These are phyloP conservation scores for Tauraco hartlaubi DNA, from an alignment of 2,797 vertebrate genomes.

Conservation along the genomic window DNA sequence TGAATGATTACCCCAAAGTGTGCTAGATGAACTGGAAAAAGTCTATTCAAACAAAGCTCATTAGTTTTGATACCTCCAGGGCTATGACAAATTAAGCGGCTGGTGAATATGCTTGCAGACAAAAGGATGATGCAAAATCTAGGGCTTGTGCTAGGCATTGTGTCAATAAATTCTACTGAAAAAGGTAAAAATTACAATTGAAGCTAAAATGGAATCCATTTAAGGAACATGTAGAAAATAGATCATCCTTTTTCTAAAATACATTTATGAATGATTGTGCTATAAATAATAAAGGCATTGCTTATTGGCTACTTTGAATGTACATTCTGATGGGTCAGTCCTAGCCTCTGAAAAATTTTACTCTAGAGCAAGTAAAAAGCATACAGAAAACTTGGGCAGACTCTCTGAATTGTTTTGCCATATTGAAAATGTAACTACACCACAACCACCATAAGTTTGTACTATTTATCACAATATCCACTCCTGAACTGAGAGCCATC, in stretches of 20 bases:
- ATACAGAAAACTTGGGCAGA: neutral
- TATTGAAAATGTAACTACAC: neutral
- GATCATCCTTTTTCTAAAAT: slow-evolving; percentile 73
- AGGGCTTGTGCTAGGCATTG: slow-evolving; percentile 76
- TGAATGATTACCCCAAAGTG: slow-evolving; percentile 91
- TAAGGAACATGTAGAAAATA: slow-evolving; percentile 76
- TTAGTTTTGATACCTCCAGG: slow-evolving; percentile 90
- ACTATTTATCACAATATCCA: neutral
- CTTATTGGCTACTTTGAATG: slow-evolving; percentile 11
- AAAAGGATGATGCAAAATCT: slow-evolving; percentile 82
- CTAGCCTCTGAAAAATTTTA: neutral
- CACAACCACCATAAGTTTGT: neutral
- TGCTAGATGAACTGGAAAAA: slow-evolving; percentile 92
- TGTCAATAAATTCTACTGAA: slow-evolving; percentile 83
- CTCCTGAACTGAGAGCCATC: neutral
- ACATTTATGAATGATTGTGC: slow-evolving; percentile 49
- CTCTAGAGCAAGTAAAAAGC: neutral
- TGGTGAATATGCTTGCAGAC: slow-evolving; percentile 85
- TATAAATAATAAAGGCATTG: slow-evolving; percentile 60
- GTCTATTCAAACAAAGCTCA: slow-evolving; percentile 92
- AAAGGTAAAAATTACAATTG: slow-evolving; percentile 82
- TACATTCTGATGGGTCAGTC: slow-evolving; percentile 31
- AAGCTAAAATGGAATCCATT: slow-evolving; percentile 80
- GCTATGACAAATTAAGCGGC: slow-evolving; percentile 89
- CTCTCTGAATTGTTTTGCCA: neutral